phyloP scores from a whole-genome alignment of 2,888 invertebrate genomes.

The Drosophila trichaetosa region DNA sequence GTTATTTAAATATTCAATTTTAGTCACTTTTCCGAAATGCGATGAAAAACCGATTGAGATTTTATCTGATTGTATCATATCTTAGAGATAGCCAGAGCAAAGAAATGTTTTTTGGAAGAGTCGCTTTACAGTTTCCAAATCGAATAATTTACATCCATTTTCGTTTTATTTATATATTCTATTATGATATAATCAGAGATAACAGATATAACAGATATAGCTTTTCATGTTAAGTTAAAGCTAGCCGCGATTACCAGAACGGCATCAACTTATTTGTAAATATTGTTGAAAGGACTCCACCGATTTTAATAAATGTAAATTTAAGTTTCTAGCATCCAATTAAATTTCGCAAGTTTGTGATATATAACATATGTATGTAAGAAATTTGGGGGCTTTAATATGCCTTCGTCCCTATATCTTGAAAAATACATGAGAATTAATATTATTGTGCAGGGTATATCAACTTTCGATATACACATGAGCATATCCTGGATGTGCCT shows the following conservation, averaged over 20 bases:
- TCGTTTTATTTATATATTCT: background rate
- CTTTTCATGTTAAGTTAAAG: background rate
- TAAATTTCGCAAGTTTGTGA: background rate
- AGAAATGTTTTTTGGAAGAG: no score
- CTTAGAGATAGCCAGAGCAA: no score
- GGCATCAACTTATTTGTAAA: background rate
- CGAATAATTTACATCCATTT: background rate
- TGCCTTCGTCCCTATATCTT: background rate
- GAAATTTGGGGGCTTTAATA: no score
- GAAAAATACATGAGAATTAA: no score
- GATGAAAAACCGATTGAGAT: no score
- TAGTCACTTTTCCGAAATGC: background rate
- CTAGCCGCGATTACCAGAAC: background rate
- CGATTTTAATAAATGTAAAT: background rate
- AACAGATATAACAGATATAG: background rate
- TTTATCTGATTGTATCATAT: no score
- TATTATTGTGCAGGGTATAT: constrained; percentile 14
- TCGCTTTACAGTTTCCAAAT: no score
- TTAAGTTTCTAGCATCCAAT: background rate
- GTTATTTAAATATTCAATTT: background rate
- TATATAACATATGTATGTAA: no score
- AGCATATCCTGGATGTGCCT: constrained; percentile 1
- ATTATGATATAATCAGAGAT: background rate
- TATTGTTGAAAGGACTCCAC: background rate
- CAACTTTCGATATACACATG: constrained; percentile 10